Evolutionary conservation across 53 echinoderm and acorn worm genomes (phyloP).

Genomic region (Pentamera pediparva): DNA sequence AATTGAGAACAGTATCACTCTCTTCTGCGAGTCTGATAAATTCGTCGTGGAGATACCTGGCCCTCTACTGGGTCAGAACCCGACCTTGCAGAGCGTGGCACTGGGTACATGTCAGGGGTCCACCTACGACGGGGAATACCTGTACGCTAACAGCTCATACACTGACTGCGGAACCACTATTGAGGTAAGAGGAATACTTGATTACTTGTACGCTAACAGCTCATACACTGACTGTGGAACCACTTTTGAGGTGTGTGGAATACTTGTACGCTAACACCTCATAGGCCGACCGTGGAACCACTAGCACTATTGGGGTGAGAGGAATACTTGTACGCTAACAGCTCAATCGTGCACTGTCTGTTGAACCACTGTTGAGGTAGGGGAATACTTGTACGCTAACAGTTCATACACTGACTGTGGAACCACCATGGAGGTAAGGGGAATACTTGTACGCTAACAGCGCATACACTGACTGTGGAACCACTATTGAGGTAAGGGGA

Average conservation of each 20-base stretch:
- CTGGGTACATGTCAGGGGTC: background rate
- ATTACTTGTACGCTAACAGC: background rate
- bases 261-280: background rate
- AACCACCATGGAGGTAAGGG: background rate
- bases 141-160: slow-evolving; percentile 2
- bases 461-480: background rate
- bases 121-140: background rate
- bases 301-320: no score
- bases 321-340: no score
- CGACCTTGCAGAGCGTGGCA: background rate
- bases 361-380: no score
- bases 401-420: slow-evolving; percentile 6
- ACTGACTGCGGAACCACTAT: background rate
- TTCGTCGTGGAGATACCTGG: slow-evolving; percentile 16
- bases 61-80: background rate
- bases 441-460: background rate
- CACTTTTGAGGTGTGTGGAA: no score
- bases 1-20: slow-evolving; percentile 4
- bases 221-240: background rate
- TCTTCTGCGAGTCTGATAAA: background rate
- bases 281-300: background rate
- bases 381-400: background rate
- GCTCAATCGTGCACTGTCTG: no score
- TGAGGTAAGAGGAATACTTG: no score
- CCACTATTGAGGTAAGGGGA: no score